Base-by-base conservation (phyloP, 2,113 vertebrate species). In the Dicaeum eximium region DNA sequence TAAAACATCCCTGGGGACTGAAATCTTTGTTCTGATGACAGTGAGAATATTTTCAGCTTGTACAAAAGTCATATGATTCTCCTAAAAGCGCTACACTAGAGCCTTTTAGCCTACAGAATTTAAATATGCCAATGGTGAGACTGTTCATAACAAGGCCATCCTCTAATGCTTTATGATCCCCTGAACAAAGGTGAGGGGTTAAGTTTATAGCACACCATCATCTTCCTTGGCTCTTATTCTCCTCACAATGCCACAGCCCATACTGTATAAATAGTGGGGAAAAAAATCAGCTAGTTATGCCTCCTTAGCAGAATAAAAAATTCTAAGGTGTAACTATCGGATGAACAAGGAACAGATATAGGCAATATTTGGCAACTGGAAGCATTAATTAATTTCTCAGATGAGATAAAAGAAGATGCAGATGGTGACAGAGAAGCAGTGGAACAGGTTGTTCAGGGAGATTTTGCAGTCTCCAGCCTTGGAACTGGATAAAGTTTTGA, bases 301-400 rank as follows among this genome's bases (percentile, higher is more conserved):
- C 37, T 44, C 28, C 22, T 62, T 81, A 54, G 65, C 30, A 84
- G 38, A 66, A 74, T 28, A 71, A 84, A 70, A 38, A 71, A 51
- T 71, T 77, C 44, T 28, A 74, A n/a, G 27, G 16, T 78, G 33
- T 19, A 53, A 60, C 3, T 66, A 56, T 37, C 17, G 4, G 14
- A 75, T 47, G 78, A 89, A 91, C 45, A 18, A 87, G 73, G 42
- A 94, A 54, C 28, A 81, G 70, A 75, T 84, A 56, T 4, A 64
- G 69, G 40, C 17, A 18, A 47, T 87, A 74, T 19, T 2, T 93
- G 53, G 40, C 53, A 87, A 61, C 61, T 91, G 78, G 73, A 87
- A 87, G 35, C 65, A 57, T 57, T 74, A 78, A 88, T 85, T 94
- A 79, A 48, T 92, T 89, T 82, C 47, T 95, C 54, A 85, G 85